Evolutionary conservation across 2,113 vertebrate genomes (phyloP), one percentile per base, ranked within the genome.

Genomic region (Shinisaurus crocodilurus): DNA sequence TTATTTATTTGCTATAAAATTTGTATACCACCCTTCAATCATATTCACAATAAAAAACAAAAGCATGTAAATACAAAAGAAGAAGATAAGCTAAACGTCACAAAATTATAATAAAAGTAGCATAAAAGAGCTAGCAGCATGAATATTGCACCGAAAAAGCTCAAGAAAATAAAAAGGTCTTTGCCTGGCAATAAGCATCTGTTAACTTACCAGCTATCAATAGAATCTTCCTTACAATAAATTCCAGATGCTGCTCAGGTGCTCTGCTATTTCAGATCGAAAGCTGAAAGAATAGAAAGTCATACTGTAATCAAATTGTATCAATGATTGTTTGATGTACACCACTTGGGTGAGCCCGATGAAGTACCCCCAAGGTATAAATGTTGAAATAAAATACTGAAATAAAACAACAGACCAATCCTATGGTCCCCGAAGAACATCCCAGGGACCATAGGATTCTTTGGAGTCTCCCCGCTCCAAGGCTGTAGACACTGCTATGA

Each of bases 131-230:
- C 25, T 40, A 60, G 80, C 16, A 5, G 50, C 34, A 82, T 57
- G 37, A 37, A 40, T n/a, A 63, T 5, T 3, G 7, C 50, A 57
- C 29, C 67, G 29, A 69, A 69, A 69, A 29, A 32, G 54, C 13
- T 79, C 76, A 45, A 27, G 27, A 79, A 79, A 81, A 81, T 16
- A 3, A 54, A 54, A 81, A 34, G 34, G 69, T 34, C 48, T 32
- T 13, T 80, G 34, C n/a, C n/a, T 1, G 34, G 23, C 69, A 15
- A n/a, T 80, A 54, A 29, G 15, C 16, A 63, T 65, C 43, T 76
- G 16, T 88, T 25, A 92, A 63, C 97, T 97, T 96, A 97, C 97
- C 97, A 90, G 93, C 93, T 89, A 88, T 93, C 0, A 29, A 82
- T 43, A 94, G 75, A 32, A 45, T 90, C 92, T 94, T 89, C 88